Evolutionary conservation across 37 sponge, comb jelly and placozoan genomes (phyloP).

Genomic region (Diacarnus erythraeanus): DNA sequence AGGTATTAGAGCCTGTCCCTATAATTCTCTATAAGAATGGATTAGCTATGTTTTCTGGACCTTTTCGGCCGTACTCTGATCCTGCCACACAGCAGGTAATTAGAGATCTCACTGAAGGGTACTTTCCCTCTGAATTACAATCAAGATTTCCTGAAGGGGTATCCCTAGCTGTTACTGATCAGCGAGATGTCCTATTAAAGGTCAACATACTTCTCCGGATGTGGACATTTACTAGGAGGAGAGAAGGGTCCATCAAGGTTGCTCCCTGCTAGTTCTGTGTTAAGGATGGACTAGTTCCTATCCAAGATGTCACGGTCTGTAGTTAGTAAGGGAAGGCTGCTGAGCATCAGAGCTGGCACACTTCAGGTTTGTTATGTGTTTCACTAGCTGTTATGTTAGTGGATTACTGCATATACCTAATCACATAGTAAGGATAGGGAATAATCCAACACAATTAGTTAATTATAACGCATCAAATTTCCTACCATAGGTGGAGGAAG

Average conservation of each 20-base stretch:
- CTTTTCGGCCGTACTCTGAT: constrained; percentile 90
- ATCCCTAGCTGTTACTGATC: constrained; percentile 75
- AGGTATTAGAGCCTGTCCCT: constrained; percentile 65
- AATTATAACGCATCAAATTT: no score
- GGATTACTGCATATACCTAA: no score
- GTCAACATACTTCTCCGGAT: constrained; percentile 65
- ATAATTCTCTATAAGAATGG: constrained; percentile 92
- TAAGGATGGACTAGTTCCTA: constrained; percentile 77
- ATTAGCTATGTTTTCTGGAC: constrained; percentile 81
- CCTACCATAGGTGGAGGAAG: no score
- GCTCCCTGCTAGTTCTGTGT: constrained; percentile 14
- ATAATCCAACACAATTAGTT: no score
- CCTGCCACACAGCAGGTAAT: constrained; percentile 73
- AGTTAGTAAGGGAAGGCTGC: constrained; percentile 75
- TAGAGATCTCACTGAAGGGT: constrained; percentile 84
- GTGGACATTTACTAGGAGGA: constrained; percentile 72
- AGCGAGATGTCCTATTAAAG: constrained; percentile 61
- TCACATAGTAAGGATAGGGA: no score
- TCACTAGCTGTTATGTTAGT: not conserved
- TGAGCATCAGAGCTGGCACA: constrained; percentile 78
- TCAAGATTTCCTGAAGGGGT: constrained; percentile 81
- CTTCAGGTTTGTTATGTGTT: constrained; percentile 56
- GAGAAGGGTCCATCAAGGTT: constrained; percentile 54
- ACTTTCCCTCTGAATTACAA: constrained; percentile 91
- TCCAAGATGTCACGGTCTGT: constrained; percentile 73